Evolutionary conservation across 2,888 invertebrate species (phyloP).

Genomic region (Chesias legatella): DNA sequence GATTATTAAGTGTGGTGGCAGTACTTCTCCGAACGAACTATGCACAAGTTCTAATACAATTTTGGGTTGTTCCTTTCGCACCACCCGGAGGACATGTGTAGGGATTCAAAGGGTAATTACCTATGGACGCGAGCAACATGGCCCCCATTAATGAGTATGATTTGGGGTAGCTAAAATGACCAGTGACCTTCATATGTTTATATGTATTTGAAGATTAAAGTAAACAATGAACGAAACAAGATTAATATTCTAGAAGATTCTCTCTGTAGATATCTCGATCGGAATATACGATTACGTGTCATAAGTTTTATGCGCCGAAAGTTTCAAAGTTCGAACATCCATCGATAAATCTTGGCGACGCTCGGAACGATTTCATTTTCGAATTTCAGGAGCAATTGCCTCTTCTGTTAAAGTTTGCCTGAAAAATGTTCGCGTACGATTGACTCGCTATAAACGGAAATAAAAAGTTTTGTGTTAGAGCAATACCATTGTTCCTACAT

Average conservation of each 20-base stretch:
- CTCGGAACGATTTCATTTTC: conserved; percentile 80
- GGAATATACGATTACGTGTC: conserved; percentile 78
- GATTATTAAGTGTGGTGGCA: too few relatives aligned
- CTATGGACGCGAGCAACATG: too few relatives aligned
- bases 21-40: too few relatives aligned
- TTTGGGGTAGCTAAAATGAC: too few relatives aligned
- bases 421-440: conserved; percentile 80
- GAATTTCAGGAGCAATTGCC: conserved; percentile 81
- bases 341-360: conserved; percentile 80
- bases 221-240: conserved; percentile 47
- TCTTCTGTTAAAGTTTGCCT: conserved; percentile 80
- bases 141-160: too few relatives aligned
- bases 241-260: conserved; percentile 53
- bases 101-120: too few relatives aligned
- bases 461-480: conserved; percentile 79
- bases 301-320: conserved; percentile 78
- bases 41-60: too few relatives aligned
- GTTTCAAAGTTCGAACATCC: conserved; percentile 79
- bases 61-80: too few relatives aligned
- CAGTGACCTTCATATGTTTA: too few relatives aligned
- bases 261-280: conserved; percentile 55
- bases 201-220: conserved; percentile 35
- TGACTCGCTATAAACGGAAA: conserved; percentile 80
- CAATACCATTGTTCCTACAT: conserved; percentile 68
- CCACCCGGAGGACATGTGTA: too few relatives aligned